A percentile compares a stretch with the other conserved stretches of the same genome.
Evolutionary conservation across 2,888 invertebrate genomes (phyloP).

Genomic region (Automeris io): DNA sequence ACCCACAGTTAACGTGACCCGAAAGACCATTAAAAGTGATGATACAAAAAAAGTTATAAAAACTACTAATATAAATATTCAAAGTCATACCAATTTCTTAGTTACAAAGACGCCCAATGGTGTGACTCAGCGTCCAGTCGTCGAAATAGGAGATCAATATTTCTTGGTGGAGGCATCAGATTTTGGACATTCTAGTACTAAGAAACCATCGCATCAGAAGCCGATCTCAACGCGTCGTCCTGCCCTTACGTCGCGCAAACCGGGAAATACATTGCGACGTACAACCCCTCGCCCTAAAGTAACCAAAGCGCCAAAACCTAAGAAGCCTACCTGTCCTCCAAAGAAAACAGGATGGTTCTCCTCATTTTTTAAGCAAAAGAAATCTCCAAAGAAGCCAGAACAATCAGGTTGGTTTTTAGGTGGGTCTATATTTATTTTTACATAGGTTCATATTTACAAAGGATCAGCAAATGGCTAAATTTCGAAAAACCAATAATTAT

Average conservation of each 20-base stretch:
- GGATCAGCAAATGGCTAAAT: neutral
- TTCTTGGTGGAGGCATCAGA: constrained; percentile 37
- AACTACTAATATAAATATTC: constrained; percentile 63
- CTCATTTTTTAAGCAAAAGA: constrained; percentile 49
- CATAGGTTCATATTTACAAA: neutral
- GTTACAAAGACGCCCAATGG: constrained; percentile 46
- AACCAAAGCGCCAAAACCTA: constrained; percentile 36
- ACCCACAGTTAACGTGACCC: constrained; percentile 55
- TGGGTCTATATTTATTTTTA: constrained; percentile 27
- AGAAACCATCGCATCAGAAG: constrained; percentile 19
- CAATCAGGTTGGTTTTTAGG: constrained; percentile 64
- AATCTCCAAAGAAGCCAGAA: constrained; percentile 37
- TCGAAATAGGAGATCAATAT: constrained; percentile 37
- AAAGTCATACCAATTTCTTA: constrained; percentile 66
- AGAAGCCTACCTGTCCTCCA: constrained; percentile 46
- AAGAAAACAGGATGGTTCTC: constrained; percentile 51
- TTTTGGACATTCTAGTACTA: constrained; percentile 24
- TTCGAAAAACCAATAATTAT: too few species aligned
- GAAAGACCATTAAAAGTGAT: constrained; percentile 44
- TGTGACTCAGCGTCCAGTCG: constrained; percentile 26
- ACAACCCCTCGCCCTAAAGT: constrained; percentile 35
- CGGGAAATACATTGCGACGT: constrained; percentile 22
- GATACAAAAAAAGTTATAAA: constrained; percentile 54
- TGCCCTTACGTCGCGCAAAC: constrained; percentile 19
- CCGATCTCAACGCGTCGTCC: constrained; percentile 16